Conservation (phyloP, 2,797 vertebrate genomes). For the Alfaro cultratus region DNA sequence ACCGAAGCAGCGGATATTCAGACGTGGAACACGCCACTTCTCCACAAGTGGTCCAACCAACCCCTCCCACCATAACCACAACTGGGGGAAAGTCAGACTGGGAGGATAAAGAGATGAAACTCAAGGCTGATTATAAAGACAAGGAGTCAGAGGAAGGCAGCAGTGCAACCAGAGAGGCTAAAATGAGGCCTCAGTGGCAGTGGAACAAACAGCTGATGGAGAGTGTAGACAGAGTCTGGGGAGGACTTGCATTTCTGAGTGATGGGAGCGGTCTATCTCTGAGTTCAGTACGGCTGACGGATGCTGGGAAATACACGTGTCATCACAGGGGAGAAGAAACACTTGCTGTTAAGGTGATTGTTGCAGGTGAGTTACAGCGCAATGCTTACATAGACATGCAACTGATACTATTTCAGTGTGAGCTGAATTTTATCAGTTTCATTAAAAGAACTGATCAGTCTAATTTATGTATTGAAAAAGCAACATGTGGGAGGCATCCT, state of each 20-base stretch:
- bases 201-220: slow-evolving; percentile 41
- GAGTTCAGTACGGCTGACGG: slow-evolving; percentile 38
- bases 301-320: slow-evolving; percentile 86
- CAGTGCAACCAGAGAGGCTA: slow-evolving; percentile 47
- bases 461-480: not conserved
- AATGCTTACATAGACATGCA: no score
- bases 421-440: not conserved
- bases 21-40: slow-evolving; percentile 11
- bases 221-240: slow-evolving; percentile 23
- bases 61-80: slow-evolving; percentile 2
- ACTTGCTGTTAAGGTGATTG: slow-evolving; percentile 73
- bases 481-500: not conserved
- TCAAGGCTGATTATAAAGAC: slow-evolving; percentile 40
- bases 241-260: slow-evolving; percentile 8
- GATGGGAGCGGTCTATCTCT: slow-evolving; percentile 55
- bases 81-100: not conserved
- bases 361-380: slow-evolving; percentile 77
- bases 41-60: slow-evolving; percentile 12
- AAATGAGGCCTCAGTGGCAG: slow-evolving; percentile 62
- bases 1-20: not conserved
- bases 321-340: slow-evolving; percentile 40
- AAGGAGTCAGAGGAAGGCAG: slow-evolving; percentile 32
- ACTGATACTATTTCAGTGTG: not conserved
- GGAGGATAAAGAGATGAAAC: slow-evolving; percentile 19
- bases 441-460: not conserved